These are phyloP conservation scores for Caerostris extrusa DNA, from an alignment of 1,140 invertebrate genomes.

Conservation along the genomic window DNA sequence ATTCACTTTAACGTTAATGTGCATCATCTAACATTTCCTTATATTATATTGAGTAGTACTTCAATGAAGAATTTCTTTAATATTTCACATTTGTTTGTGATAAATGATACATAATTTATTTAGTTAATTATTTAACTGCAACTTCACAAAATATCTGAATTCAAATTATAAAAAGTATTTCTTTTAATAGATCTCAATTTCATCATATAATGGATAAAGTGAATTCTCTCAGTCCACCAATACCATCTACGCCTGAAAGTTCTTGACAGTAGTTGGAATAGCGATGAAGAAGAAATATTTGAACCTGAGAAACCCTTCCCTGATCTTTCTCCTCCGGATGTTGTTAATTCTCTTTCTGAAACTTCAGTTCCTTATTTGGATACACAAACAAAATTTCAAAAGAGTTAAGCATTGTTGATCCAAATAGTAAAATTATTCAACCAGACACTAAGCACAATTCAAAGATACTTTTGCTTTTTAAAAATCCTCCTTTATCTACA, in stretches of 20 bases:
- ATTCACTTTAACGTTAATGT: too few relatives aligned
- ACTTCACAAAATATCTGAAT: too few relatives aligned
- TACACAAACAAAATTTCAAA: constrained; percentile 43
- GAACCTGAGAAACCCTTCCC: constrained; percentile 3
- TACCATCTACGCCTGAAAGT: constrained; percentile 69
- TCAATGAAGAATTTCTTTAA: too few relatives aligned
- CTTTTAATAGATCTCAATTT: constrained; percentile 68
- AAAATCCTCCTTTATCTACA: neutral
- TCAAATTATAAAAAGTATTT: neutral
- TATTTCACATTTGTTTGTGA: too few relatives aligned
- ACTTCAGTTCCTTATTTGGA: constrained; percentile 61
- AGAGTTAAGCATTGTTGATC: neutral
- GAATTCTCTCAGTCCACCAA: constrained; percentile 64
- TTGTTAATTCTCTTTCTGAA: constrained; percentile 72
- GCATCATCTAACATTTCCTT: too few relatives aligned
- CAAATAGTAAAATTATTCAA: neutral
- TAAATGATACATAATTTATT: too few relatives aligned
- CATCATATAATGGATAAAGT: constrained; percentile 68
- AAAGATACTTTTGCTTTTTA: neutral
- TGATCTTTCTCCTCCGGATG: constrained; percentile 67
- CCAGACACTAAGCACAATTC: neutral
- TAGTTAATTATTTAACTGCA: too few relatives aligned
- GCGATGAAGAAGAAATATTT: constrained; percentile 55
- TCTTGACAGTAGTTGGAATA: constrained; percentile 70
- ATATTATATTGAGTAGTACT: too few relatives aligned